A percentile compares a stretch with the other conserved stretches of the same genome.
phyloP scores from a whole-genome alignment of 1,140 invertebrate genomes.

The Bactericera cockerelli region DNA sequence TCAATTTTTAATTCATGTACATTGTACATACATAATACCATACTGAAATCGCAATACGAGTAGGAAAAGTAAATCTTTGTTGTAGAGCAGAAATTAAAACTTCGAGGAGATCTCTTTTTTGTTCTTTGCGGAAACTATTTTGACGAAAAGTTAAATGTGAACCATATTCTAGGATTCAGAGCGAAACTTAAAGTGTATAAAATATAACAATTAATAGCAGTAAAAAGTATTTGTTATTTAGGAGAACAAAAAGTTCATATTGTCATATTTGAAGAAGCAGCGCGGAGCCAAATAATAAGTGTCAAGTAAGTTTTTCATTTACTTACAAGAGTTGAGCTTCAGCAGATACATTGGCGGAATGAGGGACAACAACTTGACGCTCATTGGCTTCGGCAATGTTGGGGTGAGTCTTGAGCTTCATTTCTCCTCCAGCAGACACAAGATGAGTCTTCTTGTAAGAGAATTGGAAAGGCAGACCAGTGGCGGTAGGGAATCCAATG shows the following conservation, averaged over 20 bases:
- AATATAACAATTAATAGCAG: background rate
- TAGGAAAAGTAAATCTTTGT: background rate
- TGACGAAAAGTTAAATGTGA: no score
- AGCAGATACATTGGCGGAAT: slow-evolving; percentile 27
- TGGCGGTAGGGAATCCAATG: slow-evolving; percentile 44
- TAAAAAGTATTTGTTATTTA: no score
- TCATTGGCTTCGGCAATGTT: slow-evolving; percentile 21
- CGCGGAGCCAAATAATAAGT: background rate
- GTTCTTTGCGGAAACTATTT: no score
- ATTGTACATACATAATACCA: background rate
- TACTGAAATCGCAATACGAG: background rate
- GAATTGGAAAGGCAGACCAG: slow-evolving; percentile 47
- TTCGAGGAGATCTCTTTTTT: no score
- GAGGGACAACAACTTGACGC: slow-evolving; percentile 23
- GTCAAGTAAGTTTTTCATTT: background rate
- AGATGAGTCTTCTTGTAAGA: slow-evolving; percentile 37
- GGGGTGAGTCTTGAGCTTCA: slow-evolving; percentile 29
- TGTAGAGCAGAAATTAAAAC: no score
- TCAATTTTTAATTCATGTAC: background rate
- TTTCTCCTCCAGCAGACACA: slow-evolving; percentile 30
- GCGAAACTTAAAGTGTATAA: background rate
- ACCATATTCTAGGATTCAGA: background rate
- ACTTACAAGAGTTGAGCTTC: slow-evolving; percentile 31
- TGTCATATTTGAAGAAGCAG: no score
- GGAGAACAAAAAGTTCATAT: no score